Percentiles rank a stretch among this genome's conserved stretches.
phyloP scores from a whole-genome alignment of 2,113 vertebrate species.

The Tapirus terrestris region DNA sequence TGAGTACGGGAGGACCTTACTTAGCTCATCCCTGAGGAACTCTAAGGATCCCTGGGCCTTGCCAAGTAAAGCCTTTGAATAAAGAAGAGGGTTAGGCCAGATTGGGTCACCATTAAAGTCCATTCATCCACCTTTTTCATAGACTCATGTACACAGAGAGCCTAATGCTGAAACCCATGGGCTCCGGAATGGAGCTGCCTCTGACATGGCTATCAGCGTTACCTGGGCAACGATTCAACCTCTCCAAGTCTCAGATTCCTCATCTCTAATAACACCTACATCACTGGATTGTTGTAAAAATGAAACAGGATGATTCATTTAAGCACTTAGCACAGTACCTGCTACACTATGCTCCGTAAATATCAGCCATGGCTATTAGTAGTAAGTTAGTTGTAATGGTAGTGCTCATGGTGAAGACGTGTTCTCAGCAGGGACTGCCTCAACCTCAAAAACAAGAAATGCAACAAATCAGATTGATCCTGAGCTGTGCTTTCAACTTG shows the following conservation, averaged over 20 bases:
- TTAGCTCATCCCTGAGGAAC: background rate
- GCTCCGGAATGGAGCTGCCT: background rate
- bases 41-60: background rate
- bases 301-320: background rate
- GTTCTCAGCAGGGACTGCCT: background rate
- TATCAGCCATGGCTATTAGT: background rate
- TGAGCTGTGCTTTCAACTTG: background rate
- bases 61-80: background rate
- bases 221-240: background rate
- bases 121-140: background rate
- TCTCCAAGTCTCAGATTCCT: background rate
- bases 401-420: background rate
- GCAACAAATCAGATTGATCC: background rate
- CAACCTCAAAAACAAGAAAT: background rate
- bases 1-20: background rate
- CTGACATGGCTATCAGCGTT: too few species aligned
- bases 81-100: background rate
- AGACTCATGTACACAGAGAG: background rate
- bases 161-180: background rate
- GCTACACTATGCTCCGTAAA: background rate
- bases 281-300: background rate
- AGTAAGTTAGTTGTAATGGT: background rate
- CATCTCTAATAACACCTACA: background rate
- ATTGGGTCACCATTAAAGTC: background rate
- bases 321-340: background rate